Conservation (phyloP, 2,888 invertebrate genomes). For the Lasioglossum villosulum region DNA sequence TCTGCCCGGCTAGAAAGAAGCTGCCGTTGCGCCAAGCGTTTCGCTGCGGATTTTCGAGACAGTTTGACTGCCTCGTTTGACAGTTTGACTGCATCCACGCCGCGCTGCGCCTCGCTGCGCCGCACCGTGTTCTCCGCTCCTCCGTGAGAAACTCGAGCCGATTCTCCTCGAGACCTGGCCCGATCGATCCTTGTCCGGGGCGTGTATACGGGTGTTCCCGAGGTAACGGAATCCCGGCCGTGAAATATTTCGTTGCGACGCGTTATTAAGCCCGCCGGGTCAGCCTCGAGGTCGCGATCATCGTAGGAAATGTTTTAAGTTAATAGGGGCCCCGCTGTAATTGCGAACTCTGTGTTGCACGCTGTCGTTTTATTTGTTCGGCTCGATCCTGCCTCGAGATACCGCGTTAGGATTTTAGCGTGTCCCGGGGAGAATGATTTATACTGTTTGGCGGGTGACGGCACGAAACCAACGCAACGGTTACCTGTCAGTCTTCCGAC, state of each 20-base stretch:
- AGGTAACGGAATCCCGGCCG: conserved; percentile 52
- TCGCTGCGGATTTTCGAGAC: conserved; percentile 19
- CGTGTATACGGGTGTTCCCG: conserved; percentile 46
- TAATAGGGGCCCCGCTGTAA: not conserved
- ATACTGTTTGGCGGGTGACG: conserved; percentile 2
- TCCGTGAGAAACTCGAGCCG: conserved; percentile 55
- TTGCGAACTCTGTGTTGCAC: conserved; percentile 3
- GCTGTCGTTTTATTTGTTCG: conserved; percentile 2
- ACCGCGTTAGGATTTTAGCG: not conserved
- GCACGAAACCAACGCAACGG: not conserved
- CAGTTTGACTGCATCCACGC: conserved; percentile 24
- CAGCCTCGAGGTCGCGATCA: conserved; percentile 4
- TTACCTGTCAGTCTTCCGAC: not conserved
- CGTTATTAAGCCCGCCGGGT: conserved; percentile 18
- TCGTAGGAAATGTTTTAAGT: conserved; percentile 11
- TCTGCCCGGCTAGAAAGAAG: not conserved
- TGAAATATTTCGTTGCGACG: conserved; percentile 45
- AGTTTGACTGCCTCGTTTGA: conserved; percentile 30
- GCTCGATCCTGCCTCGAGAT: not conserved
- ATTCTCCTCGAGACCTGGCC: not conserved
- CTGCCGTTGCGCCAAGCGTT: not conserved
- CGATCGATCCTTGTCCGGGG: conserved; percentile 35
- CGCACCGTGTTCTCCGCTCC: not conserved
- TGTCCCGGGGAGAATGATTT: not conserved
- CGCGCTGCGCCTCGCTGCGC: not conserved